phyloP scores from a whole-genome alignment of 2,888 invertebrate species.

The Dryocosmus kuriphilus region DNA sequence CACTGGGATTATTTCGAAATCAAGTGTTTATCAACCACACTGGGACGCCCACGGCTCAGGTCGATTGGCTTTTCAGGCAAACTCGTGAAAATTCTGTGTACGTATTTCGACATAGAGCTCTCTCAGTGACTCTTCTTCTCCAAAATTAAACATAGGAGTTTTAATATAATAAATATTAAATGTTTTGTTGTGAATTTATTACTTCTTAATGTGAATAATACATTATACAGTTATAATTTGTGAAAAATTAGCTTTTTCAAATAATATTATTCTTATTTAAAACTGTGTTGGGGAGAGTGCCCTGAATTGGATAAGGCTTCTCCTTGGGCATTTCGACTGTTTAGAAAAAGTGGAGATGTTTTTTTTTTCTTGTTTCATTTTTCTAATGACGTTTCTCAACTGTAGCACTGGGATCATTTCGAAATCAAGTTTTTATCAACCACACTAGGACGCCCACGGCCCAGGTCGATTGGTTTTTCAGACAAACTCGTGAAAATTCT shows the following conservation, averaged over 20 bases:
- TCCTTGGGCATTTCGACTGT: neutral
- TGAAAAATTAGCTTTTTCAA: no score
- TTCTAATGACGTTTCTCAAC: neutral
- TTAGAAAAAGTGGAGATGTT: neutral
- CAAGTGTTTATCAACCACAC: neutral
- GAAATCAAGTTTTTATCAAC: neutral
- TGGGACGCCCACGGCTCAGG: neutral
- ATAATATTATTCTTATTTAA: no score
- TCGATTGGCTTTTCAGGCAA: neutral
- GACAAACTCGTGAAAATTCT: slow-evolving; percentile 24
- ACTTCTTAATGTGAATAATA: no score
- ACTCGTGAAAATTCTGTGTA: slow-evolving; percentile 26
- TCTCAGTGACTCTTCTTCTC: no score
- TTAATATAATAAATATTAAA: no score
- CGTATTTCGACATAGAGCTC: slow-evolving; percentile 28
- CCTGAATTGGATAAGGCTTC: no score
- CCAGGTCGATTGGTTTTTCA: neutral
- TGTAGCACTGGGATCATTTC: neutral
- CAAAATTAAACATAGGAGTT: no score
- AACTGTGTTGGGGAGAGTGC: no score
- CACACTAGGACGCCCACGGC: neutral
- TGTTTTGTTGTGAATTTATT: no score
- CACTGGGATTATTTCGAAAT: neutral
- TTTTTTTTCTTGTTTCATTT: neutral
- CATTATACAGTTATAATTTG: no score